Conservation (phyloP, 2,888 invertebrate genomes). For the Eupelmus urozonus region DNA sequence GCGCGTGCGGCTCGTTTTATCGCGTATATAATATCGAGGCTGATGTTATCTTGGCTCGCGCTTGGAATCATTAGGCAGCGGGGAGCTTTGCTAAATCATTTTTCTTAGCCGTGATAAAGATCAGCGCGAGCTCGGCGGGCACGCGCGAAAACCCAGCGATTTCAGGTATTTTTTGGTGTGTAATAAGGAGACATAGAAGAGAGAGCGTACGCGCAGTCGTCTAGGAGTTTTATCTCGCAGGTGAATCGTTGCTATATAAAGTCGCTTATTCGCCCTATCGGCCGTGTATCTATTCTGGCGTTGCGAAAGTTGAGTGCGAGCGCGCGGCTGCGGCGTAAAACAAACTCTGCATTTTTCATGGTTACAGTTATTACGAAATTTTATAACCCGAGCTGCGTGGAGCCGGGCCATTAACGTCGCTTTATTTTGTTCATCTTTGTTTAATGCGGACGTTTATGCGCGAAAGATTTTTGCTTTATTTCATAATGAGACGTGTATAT, state of each 20-base stretch:
- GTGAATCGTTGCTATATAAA: constrained; percentile 51
- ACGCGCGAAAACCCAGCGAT: constrained; percentile 35
- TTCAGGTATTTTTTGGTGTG: background rate
- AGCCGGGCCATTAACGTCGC: constrained; percentile 31
- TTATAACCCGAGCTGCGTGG: constrained; percentile 20
- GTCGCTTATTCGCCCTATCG: constrained; percentile 53
- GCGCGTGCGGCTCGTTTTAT: background rate
- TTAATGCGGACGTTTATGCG: constrained; percentile 42
- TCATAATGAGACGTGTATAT: constrained; percentile 40
- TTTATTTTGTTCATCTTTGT: constrained; percentile 53
- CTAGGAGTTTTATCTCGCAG: constrained; percentile 33
- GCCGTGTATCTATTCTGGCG: constrained; percentile 40
- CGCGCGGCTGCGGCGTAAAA: constrained; percentile 3
- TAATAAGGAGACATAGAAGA: background rate
- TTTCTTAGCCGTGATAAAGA: constrained; percentile 41
- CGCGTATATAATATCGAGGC: constrained; percentile 4
- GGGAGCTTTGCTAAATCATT: constrained; percentile 31
- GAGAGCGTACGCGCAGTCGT: background rate
- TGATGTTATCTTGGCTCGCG: background rate
- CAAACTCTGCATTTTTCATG: constrained; percentile 43
- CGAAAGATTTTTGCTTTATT: constrained; percentile 50
- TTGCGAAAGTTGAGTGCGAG: constrained; percentile 45
- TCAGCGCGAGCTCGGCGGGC: constrained; percentile 10
- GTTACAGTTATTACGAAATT: constrained; percentile 45
- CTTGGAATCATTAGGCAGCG: constrained; percentile 26